A percentile compares a stretch with the other conserved stretches of the same genome.
These are phyloP conservation scores for Drosophila aldrichi DNA, from an alignment of 2,888 invertebrate species.

Conservation along the genomic window DNA sequence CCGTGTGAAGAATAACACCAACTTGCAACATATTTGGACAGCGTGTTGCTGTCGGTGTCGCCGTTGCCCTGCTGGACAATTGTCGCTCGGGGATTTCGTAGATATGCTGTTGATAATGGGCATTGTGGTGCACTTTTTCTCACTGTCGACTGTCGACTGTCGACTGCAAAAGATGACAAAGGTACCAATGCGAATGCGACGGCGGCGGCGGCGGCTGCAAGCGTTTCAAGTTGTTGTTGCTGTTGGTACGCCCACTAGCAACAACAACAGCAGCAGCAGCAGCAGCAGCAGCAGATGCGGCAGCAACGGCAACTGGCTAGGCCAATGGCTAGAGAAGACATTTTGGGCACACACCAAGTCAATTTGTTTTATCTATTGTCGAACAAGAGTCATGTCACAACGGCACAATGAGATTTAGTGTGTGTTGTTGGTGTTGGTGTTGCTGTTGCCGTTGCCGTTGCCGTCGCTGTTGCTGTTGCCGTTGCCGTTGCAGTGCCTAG, in stretches of 20 bases:
- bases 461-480: constrained; percentile 13
- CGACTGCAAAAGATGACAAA: constrained; percentile 73
- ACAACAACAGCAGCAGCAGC: constrained; percentile 18
- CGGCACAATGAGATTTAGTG: constrained; percentile 79
- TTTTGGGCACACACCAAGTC: constrained; percentile 84
- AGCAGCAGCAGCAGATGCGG: constrained; percentile 10
- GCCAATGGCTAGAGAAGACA: constrained; percentile 72
- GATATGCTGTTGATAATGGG: constrained; percentile 73
- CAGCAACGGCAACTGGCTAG: constrained; percentile 29
- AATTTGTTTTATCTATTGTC: constrained; percentile 84
- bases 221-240: constrained; percentile 47
- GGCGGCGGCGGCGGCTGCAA: constrained; percentile 42
- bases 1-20: constrained; percentile 84
- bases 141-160: constrained; percentile 27
- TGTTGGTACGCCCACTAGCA: constrained; percentile 48
- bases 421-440: constrained; percentile 47
- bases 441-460: no score
- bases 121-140: constrained; percentile 76
- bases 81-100: constrained; percentile 72
- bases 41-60: constrained; percentile 27
- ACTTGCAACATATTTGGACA: constrained; percentile 82
- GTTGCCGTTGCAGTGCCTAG: constrained; percentile 34
- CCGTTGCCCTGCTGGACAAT: constrained; percentile 52
- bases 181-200: constrained; percentile 44
- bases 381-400: constrained; percentile 82